Conservation (phyloP, 2,797 vertebrate genomes). For the Okamejei kenojei region DNA sequence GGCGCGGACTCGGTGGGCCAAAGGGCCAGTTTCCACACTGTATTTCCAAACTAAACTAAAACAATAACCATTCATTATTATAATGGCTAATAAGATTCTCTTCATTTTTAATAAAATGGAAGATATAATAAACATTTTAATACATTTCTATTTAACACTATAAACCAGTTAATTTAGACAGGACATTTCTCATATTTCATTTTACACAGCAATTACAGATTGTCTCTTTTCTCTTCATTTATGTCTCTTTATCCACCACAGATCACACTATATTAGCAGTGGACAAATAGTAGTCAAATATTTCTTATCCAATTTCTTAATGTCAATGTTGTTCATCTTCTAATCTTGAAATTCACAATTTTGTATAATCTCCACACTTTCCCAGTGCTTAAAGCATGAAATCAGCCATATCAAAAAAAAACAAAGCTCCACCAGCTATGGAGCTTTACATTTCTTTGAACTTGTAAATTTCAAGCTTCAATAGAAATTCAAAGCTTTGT, state of each 20-base stretch:
- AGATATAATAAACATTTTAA: neutral
- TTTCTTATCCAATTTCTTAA: neutral
- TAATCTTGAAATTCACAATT: neutral
- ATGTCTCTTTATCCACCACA: neutral
- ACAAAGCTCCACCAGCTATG: neutral
- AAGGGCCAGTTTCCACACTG: too few relatives aligned
- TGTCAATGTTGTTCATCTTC: neutral
- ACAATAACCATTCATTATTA: neutral
- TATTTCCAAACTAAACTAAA: neutral
- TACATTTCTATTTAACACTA: neutral
- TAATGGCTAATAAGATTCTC: neutral
- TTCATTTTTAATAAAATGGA: too few relatives aligned
- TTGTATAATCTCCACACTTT: too few relatives aligned
- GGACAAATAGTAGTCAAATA: neutral
- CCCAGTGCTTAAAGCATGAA: too few relatives aligned
- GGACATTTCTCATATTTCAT: neutral
- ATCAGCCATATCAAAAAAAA: neutral
- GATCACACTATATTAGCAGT: neutral
- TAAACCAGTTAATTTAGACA: neutral
- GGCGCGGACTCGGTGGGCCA: too few relatives aligned
- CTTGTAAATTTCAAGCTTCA: neutral
- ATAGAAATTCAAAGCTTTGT: neutral
- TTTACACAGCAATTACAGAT: conserved; percentile 13
- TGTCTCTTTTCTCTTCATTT: neutral
- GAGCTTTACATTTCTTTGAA: neutral